Evolutionary conservation across 2,113 vertebrate genomes (phyloP).

Genomic region (Cinclus cinclus): DNA sequence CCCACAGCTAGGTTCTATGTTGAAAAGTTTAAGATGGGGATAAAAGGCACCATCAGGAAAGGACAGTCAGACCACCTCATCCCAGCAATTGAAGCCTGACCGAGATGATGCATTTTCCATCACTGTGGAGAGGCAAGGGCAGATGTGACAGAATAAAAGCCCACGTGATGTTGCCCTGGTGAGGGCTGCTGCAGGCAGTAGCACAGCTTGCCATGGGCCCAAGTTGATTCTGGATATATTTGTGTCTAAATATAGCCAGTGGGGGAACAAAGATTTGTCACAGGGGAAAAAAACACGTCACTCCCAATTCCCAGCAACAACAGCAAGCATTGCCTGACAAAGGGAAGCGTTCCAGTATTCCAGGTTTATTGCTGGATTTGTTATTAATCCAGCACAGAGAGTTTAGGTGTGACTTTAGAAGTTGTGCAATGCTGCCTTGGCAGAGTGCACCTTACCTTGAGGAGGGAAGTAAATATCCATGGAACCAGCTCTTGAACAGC

Average conservation of each 20-base stretch:
- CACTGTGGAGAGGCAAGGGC: not conserved
- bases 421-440: not conserved
- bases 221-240: not conserved
- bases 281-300: not conserved
- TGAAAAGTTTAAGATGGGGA: not conserved
- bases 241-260: not conserved
- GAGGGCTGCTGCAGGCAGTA: not conserved
- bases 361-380: not conserved
- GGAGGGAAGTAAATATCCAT: not conserved
- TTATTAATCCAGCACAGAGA: not conserved
- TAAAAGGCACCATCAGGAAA: not conserved
- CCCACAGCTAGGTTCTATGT: not conserved
- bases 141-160: not conserved
- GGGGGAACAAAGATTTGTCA: not conserved
- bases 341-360: not conserved
- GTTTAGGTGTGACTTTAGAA: not conserved
- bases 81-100: not conserved
- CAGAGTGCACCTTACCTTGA: not conserved
- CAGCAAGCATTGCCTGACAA: not conserved
- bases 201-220: not conserved
- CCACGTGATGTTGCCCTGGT: not conserved
- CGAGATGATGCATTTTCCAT: fast-evolving
- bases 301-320: not conserved
- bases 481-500: not conserved
- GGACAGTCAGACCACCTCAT: not conserved